Conservation (phyloP, 2,797 vertebrate species). For the Rhinatrema bivittatum region DNA sequence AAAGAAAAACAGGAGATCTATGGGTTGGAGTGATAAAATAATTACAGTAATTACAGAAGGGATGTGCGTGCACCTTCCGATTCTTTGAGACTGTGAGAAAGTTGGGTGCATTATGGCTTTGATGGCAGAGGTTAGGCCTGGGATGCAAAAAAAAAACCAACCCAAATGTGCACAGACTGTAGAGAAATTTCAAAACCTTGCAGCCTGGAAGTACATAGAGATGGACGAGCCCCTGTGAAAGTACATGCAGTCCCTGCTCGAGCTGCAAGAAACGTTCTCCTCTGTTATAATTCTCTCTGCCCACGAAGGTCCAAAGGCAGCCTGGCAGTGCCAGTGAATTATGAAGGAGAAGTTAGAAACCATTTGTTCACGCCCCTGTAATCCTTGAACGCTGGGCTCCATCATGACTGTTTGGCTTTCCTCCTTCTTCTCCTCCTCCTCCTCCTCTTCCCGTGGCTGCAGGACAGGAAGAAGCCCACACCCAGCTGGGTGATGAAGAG, state of each 20-base stretch:
- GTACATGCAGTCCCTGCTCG: constrained; percentile 17
- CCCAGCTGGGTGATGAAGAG: constrained; percentile 43
- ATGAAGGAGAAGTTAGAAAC: constrained; percentile 32
- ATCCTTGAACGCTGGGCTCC: constrained; percentile 32
- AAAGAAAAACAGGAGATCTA: constrained; percentile 20
- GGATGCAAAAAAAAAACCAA: too few species aligned
- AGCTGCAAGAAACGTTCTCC: constrained; percentile 33
- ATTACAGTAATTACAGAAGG: too few species aligned
- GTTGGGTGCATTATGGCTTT: too few species aligned
- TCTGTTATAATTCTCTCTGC: constrained; percentile 37
- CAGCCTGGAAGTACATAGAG: constrained; percentile 76
- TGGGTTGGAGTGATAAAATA: constrained; percentile 38
- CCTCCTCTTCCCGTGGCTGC: too few species aligned
- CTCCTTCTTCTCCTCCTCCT: too few species aligned
- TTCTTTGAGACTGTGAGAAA: too few species aligned
- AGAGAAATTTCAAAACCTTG: constrained; percentile 74
- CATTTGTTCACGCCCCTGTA: constrained; percentile 30
- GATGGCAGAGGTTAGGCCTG: too few species aligned
- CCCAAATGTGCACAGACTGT: constrained; percentile 71
- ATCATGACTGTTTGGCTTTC: constrained; percentile 21
- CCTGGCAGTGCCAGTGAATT: constrained; percentile 42
- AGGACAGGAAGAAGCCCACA: constrained; percentile 36
- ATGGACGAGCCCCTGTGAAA: constrained; percentile 54
- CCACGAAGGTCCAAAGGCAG: constrained; percentile 24
- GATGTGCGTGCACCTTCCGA: too few species aligned